phyloP scores from a whole-genome alignment of 2,797 vertebrate species.

The Sylvia borin region DNA sequence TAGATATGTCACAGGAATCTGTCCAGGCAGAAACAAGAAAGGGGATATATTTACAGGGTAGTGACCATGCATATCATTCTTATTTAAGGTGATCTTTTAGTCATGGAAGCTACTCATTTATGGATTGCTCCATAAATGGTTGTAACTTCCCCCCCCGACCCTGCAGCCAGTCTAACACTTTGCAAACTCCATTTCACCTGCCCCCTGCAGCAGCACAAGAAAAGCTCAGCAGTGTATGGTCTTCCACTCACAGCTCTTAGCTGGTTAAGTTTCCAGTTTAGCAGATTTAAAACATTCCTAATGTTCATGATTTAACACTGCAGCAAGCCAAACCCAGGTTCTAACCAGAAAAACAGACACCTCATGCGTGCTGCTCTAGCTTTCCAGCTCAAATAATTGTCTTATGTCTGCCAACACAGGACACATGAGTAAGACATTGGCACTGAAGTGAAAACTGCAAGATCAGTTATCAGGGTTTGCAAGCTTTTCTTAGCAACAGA shows the following conservation, averaged over 20 bases:
- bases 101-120: neutral
- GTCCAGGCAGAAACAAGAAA: neutral
- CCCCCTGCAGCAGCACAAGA: neutral
- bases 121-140: neutral
- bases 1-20: neutral
- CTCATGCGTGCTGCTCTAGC: neutral
- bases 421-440: slow-evolving; percentile 38
- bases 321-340: slow-evolving; percentile 27
- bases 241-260: neutral
- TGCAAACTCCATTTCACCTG: neutral
- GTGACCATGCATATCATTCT: neutral
- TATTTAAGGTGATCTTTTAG: neutral
- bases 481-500: slow-evolving; percentile 8
- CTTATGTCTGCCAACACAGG: slow-evolving; percentile 5
- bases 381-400: slow-evolving; percentile 44
- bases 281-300: neutral
- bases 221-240: neutral
- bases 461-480: slow-evolving; percentile 26
- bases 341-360: slow-evolving; percentile 49
- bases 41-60: neutral
- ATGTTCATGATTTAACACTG: neutral
- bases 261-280: slow-evolving; percentile 5
- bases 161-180: neutral
- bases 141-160: neutral
- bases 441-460: neutral